A percentile compares a stretch with the other conserved stretches of the same genome.
phyloP scores from a whole-genome alignment of 2,888 invertebrate species.

The Polyploca ridens region DNA sequence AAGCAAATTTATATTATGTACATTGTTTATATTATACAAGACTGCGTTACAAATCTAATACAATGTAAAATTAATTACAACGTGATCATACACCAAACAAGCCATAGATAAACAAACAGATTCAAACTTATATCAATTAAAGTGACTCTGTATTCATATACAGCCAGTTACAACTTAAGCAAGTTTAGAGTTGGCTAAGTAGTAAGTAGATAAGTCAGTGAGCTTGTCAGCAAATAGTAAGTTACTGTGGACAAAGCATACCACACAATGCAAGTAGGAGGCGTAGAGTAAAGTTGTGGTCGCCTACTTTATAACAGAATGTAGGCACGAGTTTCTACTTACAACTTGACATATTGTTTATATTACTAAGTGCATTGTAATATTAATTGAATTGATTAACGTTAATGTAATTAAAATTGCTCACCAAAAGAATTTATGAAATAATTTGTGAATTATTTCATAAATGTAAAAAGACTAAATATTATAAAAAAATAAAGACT shows the following conservation, averaged over 20 bases:
- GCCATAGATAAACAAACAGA: not conserved
- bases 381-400: not conserved
- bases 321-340: constrained; percentile 1
- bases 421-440: too few relatives aligned
- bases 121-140: constrained; percentile 14
- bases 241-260: constrained; percentile 25
- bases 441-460: too few relatives aligned
- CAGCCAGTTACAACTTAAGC: constrained; percentile 27
- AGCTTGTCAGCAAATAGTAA: constrained; percentile 35
- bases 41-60: not conserved
- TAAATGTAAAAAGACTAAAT: too few relatives aligned
- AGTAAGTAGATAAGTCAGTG: constrained; percentile 39
- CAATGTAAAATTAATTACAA: not conserved
- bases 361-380: not conserved
- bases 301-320: constrained; percentile 7
- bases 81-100: not conserved
- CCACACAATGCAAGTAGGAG: constrained; percentile 34
- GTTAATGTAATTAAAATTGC: too few relatives aligned
- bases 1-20: not conserved
- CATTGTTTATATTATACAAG: not conserved
- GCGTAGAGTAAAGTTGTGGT: constrained; percentile 19
- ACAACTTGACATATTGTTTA: not conserved
- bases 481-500: too few relatives aligned
- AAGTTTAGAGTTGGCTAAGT: constrained; percentile 39
- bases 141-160: constrained; percentile 10